phyloP scores from a whole-genome alignment of 2,888 invertebrate species.

The Diloba caeruleocephala region DNA sequence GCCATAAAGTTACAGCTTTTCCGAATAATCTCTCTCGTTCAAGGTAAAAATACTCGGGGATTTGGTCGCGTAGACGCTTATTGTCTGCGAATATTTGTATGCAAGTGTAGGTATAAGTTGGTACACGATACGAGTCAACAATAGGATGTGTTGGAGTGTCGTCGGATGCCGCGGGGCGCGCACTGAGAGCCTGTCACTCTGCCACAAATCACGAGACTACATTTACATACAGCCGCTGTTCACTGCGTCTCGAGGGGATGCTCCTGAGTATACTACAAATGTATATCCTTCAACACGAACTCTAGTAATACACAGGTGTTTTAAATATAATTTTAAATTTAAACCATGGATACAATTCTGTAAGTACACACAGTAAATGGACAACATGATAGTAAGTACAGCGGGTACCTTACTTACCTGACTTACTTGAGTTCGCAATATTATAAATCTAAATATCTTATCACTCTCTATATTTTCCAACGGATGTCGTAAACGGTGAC shows the following conservation, averaged over 20 bases:
- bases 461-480: too few species aligned
- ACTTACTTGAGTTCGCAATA: too few species aligned
- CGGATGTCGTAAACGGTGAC: too few species aligned
- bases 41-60: slow-evolving; percentile 21
- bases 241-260: slow-evolving; percentile 55
- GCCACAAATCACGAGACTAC: slow-evolving; percentile 71
- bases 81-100: slow-evolving; percentile 38
- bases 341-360: not conserved
- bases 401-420: too few species aligned
- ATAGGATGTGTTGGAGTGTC: slow-evolving; percentile 65
- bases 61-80: slow-evolving; percentile 32
- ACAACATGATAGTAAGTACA: too few species aligned
- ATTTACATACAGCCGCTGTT: slow-evolving; percentile 51
- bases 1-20: slow-evolving; percentile 28
- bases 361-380: too few species aligned
- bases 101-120: slow-evolving; percentile 31
- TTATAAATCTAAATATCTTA: too few species aligned
- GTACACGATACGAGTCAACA: slow-evolving; percentile 59
- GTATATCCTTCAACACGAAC: slow-evolving; percentile 37
- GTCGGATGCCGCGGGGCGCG: slow-evolving; percentile 61
- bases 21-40: slow-evolving; percentile 19
- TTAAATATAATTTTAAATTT: not conserved
- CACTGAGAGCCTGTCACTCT: slow-evolving; percentile 76
- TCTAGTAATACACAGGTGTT: slow-evolving; percentile 22
- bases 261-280: slow-evolving; percentile 48